phyloP scores from a whole-genome alignment of 2,113 vertebrate genomes.

The Sturnira hondurensis region DNA sequence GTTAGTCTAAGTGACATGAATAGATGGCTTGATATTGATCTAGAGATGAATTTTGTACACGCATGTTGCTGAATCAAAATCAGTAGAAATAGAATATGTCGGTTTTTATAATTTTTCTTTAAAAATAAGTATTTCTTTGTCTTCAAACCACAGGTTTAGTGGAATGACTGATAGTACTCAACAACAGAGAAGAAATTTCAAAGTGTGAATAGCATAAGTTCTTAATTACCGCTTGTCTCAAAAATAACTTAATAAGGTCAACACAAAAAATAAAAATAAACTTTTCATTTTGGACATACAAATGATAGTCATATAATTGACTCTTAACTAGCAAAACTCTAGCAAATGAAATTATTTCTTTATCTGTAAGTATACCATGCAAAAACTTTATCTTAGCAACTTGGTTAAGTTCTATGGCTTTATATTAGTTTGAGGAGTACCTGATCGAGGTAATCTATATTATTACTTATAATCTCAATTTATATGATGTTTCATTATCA shows the following conservation, averaged over 20 bases:
- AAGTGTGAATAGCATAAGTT: neutral
- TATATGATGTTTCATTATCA: neutral
- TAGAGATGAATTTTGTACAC: neutral
- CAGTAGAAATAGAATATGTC: neutral
- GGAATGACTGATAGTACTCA: neutral
- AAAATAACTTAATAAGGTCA: neutral
- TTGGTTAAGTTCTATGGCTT: neutral
- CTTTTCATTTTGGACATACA: neutral
- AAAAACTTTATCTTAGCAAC: neutral
- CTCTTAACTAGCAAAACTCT: neutral
- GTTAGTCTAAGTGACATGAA: neutral
- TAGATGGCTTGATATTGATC: neutral
- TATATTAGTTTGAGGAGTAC: neutral
- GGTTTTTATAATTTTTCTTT: neutral
- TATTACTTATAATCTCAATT: neutral
- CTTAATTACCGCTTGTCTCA: neutral
- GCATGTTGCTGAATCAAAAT: neutral
- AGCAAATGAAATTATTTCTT: neutral
- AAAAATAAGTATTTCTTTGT: neutral
- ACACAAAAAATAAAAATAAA: neutral
- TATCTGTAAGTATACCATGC: neutral
- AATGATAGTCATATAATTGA: neutral
- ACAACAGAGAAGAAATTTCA: too few species aligned
- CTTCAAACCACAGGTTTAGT: neutral
- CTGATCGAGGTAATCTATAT: neutral